A percentile compares a stretch with the other conserved stretches of the same genome.
These are phyloP conservation scores for Ophion obscuratus DNA, from an alignment of 2,888 invertebrate species.

Conservation along the genomic window DNA sequence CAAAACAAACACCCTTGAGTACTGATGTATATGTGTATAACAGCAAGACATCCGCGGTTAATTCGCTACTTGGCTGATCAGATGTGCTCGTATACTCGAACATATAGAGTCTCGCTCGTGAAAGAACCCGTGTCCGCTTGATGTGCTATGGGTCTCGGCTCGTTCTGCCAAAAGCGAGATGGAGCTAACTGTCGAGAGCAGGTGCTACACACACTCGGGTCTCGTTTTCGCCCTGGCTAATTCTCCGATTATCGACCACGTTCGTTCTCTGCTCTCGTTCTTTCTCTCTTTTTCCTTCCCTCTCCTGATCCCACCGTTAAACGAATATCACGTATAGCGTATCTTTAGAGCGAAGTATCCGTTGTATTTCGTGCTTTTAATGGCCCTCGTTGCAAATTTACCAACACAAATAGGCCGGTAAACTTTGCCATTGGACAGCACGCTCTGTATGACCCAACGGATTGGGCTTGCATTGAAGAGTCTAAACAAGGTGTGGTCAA, in stretches of 20 bases:
- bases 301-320: constrained; percentile 29
- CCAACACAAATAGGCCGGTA: background rate
- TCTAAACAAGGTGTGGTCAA: too few relatives aligned
- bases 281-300: background rate
- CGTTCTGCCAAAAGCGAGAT: constrained; percentile 49
- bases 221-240: constrained; percentile 63
- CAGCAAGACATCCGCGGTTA: constrained; percentile 36
- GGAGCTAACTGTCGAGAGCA: constrained; percentile 60
- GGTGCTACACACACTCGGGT: constrained; percentile 66
- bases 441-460: background rate
- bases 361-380: constrained; percentile 58
- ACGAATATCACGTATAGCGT: constrained; percentile 48
- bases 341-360: constrained; percentile 51
- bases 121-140: constrained; percentile 36
- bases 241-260: constrained; percentile 72
- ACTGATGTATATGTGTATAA: background rate
- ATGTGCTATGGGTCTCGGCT: constrained; percentile 32
- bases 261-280: constrained; percentile 16
- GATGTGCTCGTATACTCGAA: constrained; percentile 40
- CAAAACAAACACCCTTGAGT: constrained; percentile 22
- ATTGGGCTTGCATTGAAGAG: background rate
- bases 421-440: constrained; percentile 1
- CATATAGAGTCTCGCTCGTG: constrained; percentile 47
- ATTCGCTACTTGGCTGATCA: constrained; percentile 56
- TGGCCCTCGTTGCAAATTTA: constrained; percentile 47